Base-by-base conservation (phyloP, 2,888 invertebrate genomes). In the Hipparchia sbordonii region DNA sequence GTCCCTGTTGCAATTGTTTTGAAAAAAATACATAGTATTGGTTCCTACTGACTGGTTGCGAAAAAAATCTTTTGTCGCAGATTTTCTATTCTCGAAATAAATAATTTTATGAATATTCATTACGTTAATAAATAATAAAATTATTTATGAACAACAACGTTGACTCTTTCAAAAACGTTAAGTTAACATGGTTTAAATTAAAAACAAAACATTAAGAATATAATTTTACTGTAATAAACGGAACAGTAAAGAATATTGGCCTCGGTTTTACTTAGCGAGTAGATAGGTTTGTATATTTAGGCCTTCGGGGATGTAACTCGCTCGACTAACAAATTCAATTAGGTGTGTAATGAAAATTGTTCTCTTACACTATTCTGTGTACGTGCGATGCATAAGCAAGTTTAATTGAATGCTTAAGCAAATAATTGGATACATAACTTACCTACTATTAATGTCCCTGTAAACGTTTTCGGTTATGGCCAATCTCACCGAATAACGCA, bases 261-360 rank as follows among this genome's bases (percentile, higher is more conserved):
- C 72, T 76, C 71, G 70, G 69, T 76, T 73, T 71, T 73, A 76
- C 72, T 72, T 57, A 72, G 75, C 73, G 71, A 74, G 70, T 39
- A 39, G 39, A 5, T 39, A 39, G 23, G 23, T 23, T 23, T 23
- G 67, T 68, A 60, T 74, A 73, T 72, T 74, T 72, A 56, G 72
- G 73, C 70, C 75, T 73, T 72, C 60, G 74, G 76, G 76, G 72
- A 70, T 68, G 72, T 74, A 71, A 68, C 74, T 63, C 56, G 73
- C 67, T 75, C 77, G 75, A 74, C 76, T 79, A 73, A 77, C 78
- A 77, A 78, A 78, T 79, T 77, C 76, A 79, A 79, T 79, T 78
- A 79, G 75, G 75, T 74, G 73, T 77, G 76, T 76, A 78, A 78
- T 77, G 77, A 77, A 79, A 79, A 77, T 76, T 75, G 78, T 76